phyloP scores from a whole-genome alignment of 1,140 invertebrate species.

The Pinna nobilis region DNA sequence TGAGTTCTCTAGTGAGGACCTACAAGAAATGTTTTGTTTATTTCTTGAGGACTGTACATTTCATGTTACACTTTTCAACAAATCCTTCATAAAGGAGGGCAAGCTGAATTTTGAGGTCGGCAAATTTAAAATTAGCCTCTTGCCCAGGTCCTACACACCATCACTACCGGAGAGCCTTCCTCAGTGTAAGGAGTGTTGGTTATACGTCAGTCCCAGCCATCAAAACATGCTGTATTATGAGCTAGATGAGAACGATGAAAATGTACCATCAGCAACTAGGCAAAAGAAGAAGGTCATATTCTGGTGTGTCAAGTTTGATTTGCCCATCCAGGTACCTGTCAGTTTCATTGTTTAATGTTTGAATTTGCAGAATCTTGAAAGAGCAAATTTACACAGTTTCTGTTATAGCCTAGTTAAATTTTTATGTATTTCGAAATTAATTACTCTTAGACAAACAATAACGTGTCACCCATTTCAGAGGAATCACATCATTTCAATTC shows the following conservation, averaged over 20 bases:
- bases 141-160: not conserved
- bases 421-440: no score
- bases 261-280: constrained; percentile 24
- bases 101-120: not conserved
- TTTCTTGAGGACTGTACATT: constrained; percentile 39
- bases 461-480: no score
- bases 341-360: no score
- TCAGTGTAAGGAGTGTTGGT: constrained; percentile 58
- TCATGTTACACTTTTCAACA: constrained; percentile 38
- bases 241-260: constrained; percentile 48
- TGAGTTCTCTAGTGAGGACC: not conserved
- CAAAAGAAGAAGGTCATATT: constrained; percentile 47
- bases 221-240: constrained; percentile 72
- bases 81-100: not conserved
- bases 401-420: no score
- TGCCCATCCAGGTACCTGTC: constrained; percentile 28
- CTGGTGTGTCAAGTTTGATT: constrained; percentile 36
- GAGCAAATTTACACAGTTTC: no score
- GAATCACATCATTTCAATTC: no score
- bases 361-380: no score
- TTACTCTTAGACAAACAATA: no score
- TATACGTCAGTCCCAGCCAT: constrained; percentile 67
- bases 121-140: not conserved
- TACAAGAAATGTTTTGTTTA: constrained; percentile 11
- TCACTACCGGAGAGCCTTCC: not conserved